Base-by-base conservation (phyloP, 2,113 vertebrate genomes). In the Micronisus gabar region DNA sequence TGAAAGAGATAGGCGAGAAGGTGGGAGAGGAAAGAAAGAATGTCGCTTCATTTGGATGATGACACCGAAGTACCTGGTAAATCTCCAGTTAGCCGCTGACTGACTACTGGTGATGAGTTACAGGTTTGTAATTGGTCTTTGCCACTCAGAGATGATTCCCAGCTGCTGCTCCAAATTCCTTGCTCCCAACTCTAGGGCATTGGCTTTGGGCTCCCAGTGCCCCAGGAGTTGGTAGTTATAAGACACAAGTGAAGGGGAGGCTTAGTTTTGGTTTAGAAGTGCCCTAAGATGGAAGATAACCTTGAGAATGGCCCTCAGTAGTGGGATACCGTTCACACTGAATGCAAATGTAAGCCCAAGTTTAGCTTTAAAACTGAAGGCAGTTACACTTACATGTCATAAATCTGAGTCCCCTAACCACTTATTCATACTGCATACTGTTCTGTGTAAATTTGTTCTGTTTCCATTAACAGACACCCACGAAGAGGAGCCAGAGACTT, bases 331-430 rank as follows among this genome's bases (percentile, higher is more conserved):
- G 9, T 75, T 81, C 23, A 48, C 25, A 26, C 20, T 78, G 23
- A 62, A 47, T 0, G 0, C 4, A 61, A 67, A 67, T 6, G 1
- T 61, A 19, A 43, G 15, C 25, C 8, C n/a, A 68, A 63, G 3
- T n/a, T 87, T 40, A 48, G 15, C 43, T 84, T 61, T 73, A 71
- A 90, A 76, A 53, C 17, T 55, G 47, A 91, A 66, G 58, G 48
- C 5, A 20, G 13, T 26, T 61, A 26, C 58, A 61, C 36, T 61
- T 68, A 61, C 34, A 29, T 30, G 22, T 70, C 55, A 56, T 65
- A 43, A 47, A 61, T 52, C 21, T 70, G 56, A 71, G 19, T 48
- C 17, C 45, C 17, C 36, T 27, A 71, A 47, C 10, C 27, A 36
- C 15, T 40, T 75, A 19, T 50, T 78, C 47, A 47, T 30, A 56